Base-by-base conservation (phyloP, 2,888 invertebrate species). In the Byasa hedistus region DNA sequence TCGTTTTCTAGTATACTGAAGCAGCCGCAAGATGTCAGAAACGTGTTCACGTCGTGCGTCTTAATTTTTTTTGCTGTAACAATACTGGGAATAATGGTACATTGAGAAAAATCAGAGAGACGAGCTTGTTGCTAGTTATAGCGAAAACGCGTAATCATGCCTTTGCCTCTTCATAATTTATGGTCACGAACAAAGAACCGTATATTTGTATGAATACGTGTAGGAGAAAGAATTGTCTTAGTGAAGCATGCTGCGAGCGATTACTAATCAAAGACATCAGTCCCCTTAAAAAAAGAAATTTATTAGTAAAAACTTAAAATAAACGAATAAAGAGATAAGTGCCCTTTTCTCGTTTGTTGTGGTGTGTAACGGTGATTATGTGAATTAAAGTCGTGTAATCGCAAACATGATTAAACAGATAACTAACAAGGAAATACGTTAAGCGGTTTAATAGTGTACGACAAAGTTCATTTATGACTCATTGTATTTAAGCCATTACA, bases 111-210 rank as follows among this genome's bases (percentile, higher is more conserved):
- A 75, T 72, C 70, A 71, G 73, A 72, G 77, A 78, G 60, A 39
- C 32, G 22, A 39, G 76, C 72, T 70, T 72, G 75, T 74, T 70
- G 73, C 71, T 77, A 77, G 78, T 79, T 79, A 79, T 77, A 79
- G 83, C 80, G 83, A 84, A 83, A 84, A 82, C 82, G 79, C 79
- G 78, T 75, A 78, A 80, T 74, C 76, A 72, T 69, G 78, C 73
- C 73, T 68, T 59, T 54, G 61, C 23, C 17, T 52, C 71, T 69
- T 72, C 76, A 77, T 77, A 82, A 81, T 75, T 79, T 71, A 73
- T 70, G 69, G 74, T 76, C 73, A 71, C 75, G 76, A 70, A 77
- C 73, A 78, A 79, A 75, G 78, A 82, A 74, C 57, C 60, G 62
- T 68, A 65, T 66, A 72, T 72, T 59, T 55, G 21, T 44, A 58